Percentiles rank a stretch among this genome's conserved stretches.
Conservation (phyloP, 2,888 invertebrate genomes). For the Strigamia transsilvanica region DNA sequence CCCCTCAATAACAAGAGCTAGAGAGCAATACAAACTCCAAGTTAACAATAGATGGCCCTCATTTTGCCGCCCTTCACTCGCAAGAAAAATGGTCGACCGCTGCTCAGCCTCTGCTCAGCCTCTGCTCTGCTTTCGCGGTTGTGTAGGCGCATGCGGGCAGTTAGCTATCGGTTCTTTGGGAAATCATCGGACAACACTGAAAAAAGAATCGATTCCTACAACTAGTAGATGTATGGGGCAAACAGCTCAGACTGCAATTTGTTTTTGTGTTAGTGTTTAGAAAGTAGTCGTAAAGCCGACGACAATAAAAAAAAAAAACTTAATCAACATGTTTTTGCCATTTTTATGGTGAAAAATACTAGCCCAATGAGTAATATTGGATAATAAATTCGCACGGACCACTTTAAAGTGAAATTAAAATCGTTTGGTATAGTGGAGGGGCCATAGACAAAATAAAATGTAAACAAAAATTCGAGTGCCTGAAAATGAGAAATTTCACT, state of each 20-base stretch:
- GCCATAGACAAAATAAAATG: background rate
- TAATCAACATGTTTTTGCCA: constrained; percentile 11
- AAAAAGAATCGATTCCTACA: constrained; percentile 29
- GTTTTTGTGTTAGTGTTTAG: constrained; percentile 9
- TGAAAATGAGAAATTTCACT: background rate
- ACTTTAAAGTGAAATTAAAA: constrained; percentile 21
- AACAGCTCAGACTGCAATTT: constrained; percentile 26
- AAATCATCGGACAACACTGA: constrained; percentile 15
- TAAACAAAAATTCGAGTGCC: background rate
- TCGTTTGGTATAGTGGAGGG: background rate
- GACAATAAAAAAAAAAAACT: constrained; percentile 13
- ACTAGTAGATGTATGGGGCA: constrained; percentile 26
- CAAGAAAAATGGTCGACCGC: constrained; percentile 30
- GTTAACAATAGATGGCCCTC: constrained; percentile 26
- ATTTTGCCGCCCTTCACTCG: constrained; percentile 30
- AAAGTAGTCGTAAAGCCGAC: constrained; percentile 21
- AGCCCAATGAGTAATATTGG: background rate
- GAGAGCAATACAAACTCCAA: constrained; percentile 10
- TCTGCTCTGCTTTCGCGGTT: constrained; percentile 30
- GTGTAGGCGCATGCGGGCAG: constrained; percentile 30
- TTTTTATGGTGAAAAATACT: constrained; percentile 9
- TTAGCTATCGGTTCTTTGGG: constrained; percentile 30
- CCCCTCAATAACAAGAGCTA: background rate
- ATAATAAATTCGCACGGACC: background rate
- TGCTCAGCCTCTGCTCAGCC: constrained; percentile 20